Conservation (phyloP, 2,888 invertebrate genomes). For the Unio delphinus region DNA sequence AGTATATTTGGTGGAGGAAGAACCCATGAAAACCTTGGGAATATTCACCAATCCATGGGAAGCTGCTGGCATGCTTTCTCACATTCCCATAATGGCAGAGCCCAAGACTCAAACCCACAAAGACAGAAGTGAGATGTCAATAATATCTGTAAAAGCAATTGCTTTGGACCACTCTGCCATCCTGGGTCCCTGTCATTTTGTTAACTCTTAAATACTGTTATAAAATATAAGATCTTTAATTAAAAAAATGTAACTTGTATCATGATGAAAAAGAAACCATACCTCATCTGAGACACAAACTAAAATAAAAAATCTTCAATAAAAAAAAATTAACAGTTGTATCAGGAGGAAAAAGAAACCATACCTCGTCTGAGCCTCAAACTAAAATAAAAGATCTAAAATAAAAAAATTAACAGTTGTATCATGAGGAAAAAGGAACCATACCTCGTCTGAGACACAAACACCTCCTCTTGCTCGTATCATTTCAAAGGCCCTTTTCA, state of each 20-base stretch:
- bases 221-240: too few species aligned
- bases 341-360: background rate
- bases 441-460: conserved; percentile 91
- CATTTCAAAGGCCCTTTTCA: conserved; percentile 85
- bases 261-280: conserved; percentile 11
- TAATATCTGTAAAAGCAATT: too few species aligned
- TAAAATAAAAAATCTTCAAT: too few species aligned
- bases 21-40: too few species aligned
- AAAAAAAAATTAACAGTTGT: background rate
- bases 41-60: too few species aligned
- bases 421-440: background rate
- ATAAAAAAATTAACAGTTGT: background rate
- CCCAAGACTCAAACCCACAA: too few species aligned
- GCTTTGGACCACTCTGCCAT: too few species aligned
- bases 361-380: conserved; percentile 91
- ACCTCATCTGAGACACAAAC: conserved; percentile 94
- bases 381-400: conserved; percentile 67
- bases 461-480: conserved; percentile 88
- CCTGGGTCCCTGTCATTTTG: too few species aligned
- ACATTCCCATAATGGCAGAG: too few species aligned
- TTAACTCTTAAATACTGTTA: background rate
- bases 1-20: too few species aligned
- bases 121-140: too few species aligned
- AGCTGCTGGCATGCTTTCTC: too few species aligned
- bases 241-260: background rate